phyloP scores from a whole-genome alignment of 2,113 vertebrate genomes.

The Melanotaenia duboulayi region DNA sequence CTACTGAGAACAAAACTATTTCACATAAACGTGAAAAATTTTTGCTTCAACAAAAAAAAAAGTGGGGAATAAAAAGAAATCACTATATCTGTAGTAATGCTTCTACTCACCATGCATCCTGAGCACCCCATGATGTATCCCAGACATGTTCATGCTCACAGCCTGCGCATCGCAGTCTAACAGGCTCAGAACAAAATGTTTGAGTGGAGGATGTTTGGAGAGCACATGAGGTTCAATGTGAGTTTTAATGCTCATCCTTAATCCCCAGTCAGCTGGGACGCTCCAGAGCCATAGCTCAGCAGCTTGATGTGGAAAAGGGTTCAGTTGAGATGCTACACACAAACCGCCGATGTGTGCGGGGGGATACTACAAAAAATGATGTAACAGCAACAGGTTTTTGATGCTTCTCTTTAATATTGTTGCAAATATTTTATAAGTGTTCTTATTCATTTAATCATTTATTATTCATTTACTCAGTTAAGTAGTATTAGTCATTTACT shows the following conservation, averaged over 20 bases:
- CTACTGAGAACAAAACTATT: neutral
- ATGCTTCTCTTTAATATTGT: constrained; percentile 31
- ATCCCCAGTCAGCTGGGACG: constrained; percentile 68
- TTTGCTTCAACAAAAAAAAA: neutral
- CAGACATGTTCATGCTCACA: constrained; percentile 73
- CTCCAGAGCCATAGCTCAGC: constrained; percentile 43
- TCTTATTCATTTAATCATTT: too few relatives aligned
- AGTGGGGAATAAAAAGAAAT: too few relatives aligned
- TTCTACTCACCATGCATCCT: constrained; percentile 82
- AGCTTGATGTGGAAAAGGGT: constrained; percentile 37
- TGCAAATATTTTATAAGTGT: too few relatives aligned
- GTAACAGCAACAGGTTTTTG: neutral
- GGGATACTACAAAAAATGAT: constrained; percentile 12
- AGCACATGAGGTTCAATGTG: constrained; percentile 69
- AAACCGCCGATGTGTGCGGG: constrained; percentile 9
- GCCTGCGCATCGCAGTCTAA: neutral
- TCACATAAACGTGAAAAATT: neutral
- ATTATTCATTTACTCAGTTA: too few relatives aligned
- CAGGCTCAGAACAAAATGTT: constrained; percentile 19
- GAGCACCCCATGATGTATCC: constrained; percentile 81
- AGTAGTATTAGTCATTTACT: too few relatives aligned
- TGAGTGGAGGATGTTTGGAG: constrained; percentile 31
- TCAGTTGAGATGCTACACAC: constrained; percentile 34
- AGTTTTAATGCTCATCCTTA: constrained; percentile 71
- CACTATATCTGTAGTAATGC: neutral